These are phyloP conservation scores for Pardalotus punctatus DNA, from an alignment of 2,113 vertebrate genomes.

Conservation along the genomic window DNA sequence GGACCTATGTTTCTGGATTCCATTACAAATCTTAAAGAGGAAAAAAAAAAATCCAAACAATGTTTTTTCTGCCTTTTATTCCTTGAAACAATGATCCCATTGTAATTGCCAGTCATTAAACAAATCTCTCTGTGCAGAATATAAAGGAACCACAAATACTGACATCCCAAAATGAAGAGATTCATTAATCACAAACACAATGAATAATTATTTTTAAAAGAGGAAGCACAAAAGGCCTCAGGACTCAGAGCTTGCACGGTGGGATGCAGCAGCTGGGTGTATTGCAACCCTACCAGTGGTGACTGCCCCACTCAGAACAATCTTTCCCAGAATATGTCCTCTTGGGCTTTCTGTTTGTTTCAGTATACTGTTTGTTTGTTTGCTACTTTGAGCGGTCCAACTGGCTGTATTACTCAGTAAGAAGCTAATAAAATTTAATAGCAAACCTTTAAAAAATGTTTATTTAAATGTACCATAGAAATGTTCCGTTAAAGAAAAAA, in stretches of 20 bases:
- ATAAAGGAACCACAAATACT: constrained; percentile 31
- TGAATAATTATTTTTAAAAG: constrained; percentile 22
- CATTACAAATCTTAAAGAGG: not conserved
- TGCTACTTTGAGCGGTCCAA: not conserved
- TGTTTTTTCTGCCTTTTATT: constrained; percentile 21
- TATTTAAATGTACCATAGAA: constrained; percentile 32
- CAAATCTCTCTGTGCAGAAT: not conserved
- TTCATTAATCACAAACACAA: constrained; percentile 52
- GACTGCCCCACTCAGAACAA: not conserved
- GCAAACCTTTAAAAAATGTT: constrained; percentile 40
- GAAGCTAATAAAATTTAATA: constrained; percentile 38
- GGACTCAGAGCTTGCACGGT: not conserved
- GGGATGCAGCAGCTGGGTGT: not conserved
- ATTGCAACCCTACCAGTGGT: not conserved
- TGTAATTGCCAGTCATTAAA: constrained; percentile 21
- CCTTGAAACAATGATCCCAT: constrained; percentile 18
- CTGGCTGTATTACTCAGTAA: not conserved
- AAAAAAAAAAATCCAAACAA: not conserved
- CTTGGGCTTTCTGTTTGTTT: constrained; percentile 5
- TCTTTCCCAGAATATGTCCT: not conserved
- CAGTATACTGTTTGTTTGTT: constrained; percentile 15
- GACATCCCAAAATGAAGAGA: not conserved
- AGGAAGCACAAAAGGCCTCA: constrained; percentile 14
- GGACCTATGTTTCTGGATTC: not conserved
- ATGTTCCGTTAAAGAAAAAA: constrained; percentile 16